Conservation (phyloP, 2,888 invertebrate species). For the Morpho helenor region DNA sequence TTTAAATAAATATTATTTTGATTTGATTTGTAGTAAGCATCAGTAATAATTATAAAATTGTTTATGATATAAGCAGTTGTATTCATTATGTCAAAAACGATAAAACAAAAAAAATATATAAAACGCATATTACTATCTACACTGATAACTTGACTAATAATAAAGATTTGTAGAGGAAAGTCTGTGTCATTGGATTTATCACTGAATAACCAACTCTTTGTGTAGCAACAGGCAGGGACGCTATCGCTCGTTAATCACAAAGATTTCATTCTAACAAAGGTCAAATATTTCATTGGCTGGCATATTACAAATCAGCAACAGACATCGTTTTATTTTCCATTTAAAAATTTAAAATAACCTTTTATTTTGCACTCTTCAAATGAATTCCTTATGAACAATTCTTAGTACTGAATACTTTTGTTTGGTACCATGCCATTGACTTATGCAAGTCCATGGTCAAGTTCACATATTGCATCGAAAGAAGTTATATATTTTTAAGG, state of each 20-base stretch:
- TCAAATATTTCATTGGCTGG: conserved; percentile 25
- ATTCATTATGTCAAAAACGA: too few relatives aligned
- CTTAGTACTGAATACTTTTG: conserved; percentile 13
- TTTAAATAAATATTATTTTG: too few relatives aligned
- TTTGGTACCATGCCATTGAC: conserved; percentile 1
- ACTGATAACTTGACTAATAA: too few relatives aligned
- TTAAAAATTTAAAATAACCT: conserved; percentile 9
- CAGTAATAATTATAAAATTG: too few relatives aligned
- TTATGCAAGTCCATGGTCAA: neutral
- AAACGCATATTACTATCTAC: too few relatives aligned
- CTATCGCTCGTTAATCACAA: conserved; percentile 16
- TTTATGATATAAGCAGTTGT: too few relatives aligned
- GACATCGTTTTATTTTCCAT: conserved; percentile 6
- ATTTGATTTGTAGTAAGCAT: too few relatives aligned
- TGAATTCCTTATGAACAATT: conserved; percentile 7
- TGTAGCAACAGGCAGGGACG: conserved; percentile 18
- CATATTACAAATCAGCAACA: conserved; percentile 10
- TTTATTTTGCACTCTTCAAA: conserved; percentile 9
- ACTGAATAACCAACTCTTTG: neutral
- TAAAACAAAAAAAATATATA: too few relatives aligned
- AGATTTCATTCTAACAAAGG: conserved; percentile 20
- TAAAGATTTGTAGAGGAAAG: neutral
- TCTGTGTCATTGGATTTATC: conserved; percentile 2
- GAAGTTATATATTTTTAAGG: too few relatives aligned
- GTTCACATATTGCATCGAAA: neutral